phyloP scores from a whole-genome alignment of 2,797 vertebrate genomes.

The Pogoniulus pusillus region DNA sequence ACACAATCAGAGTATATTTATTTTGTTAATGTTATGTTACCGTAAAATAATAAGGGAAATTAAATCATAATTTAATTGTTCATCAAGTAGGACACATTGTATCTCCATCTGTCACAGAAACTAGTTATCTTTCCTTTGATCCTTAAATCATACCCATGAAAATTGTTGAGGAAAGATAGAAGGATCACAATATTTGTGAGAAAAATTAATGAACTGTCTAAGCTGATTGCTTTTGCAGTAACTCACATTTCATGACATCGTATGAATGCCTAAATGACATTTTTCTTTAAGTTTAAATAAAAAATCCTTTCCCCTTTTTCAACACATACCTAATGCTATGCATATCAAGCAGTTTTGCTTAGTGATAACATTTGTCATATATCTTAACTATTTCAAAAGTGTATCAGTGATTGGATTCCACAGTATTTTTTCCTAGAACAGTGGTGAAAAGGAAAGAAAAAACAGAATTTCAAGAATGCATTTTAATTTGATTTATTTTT shows the following conservation, averaged over 20 bases:
- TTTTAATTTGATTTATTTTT: neutral
- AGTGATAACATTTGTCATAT: neutral
- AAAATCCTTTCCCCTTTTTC: neutral
- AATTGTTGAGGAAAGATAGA: constrained; percentile 17
- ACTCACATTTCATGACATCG: constrained; percentile 26
- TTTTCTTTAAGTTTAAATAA: neutral
- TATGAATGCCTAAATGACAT: neutral
- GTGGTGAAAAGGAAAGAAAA: neutral
- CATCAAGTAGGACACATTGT: constrained; percentile 7
- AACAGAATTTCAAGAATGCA: neutral
- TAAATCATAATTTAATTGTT: constrained; percentile 40
- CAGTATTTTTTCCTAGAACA: constrained; percentile 7
- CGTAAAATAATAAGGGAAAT: constrained; percentile 41
- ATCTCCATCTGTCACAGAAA: constrained; percentile 27
- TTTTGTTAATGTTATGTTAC: constrained; percentile 36
- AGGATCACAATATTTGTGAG: constrained; percentile 40
- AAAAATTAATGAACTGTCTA: constrained; percentile 45
- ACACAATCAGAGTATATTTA: constrained; percentile 34
- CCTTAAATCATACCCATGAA: constrained; percentile 4
- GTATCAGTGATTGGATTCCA: constrained; percentile 24
- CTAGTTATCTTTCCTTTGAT: constrained; percentile 44
- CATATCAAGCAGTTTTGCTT: neutral
- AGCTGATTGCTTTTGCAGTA: constrained; percentile 8
- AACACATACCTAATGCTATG: neutral
- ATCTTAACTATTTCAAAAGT: constrained; percentile 5